These are phyloP conservation scores for Sceloporus tristichus DNA, from an alignment of 2,113 vertebrate species.

Conservation along the genomic window DNA sequence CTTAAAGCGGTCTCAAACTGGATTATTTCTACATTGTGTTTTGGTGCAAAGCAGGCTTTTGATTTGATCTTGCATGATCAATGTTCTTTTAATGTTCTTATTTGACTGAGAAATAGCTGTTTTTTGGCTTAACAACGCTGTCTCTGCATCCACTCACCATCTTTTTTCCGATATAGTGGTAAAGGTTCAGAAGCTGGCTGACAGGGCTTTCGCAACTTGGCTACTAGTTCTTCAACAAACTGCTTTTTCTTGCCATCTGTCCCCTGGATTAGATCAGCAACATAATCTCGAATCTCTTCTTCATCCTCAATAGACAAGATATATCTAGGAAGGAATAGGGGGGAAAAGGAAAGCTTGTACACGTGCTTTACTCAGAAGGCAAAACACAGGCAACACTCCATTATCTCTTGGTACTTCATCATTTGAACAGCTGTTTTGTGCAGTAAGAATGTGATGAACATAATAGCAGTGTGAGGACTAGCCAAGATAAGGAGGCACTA, in stretches of 20 bases:
- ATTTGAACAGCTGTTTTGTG: not conserved
- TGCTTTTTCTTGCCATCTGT: conserved; percentile 85
- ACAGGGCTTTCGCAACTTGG: conserved; percentile 81
- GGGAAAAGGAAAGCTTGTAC: fast-evolving
- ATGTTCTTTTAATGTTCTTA: not conserved
- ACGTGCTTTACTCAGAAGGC: not conserved
- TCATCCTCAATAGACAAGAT: conserved; percentile 89
- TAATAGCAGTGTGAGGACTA: not conserved
- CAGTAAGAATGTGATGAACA: not conserved
- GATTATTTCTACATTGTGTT: too few relatives aligned
- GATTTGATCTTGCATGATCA: not conserved
- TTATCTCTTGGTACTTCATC: not conserved
- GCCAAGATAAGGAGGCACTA: too few relatives aligned
- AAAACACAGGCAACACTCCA: not conserved
- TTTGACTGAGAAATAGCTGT: not conserved
- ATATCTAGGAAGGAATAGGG: conserved; percentile 79
- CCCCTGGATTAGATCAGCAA: conserved; percentile 92
- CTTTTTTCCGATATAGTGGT: conserved; percentile 69
- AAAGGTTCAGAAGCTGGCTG: conserved; percentile 68
- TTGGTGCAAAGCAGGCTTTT: too few relatives aligned
- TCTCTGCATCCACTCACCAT: conserved; percentile 68
- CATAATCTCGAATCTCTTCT: conserved; percentile 93
- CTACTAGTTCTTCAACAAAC: conserved; percentile 90
- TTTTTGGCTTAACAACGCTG: not conserved
- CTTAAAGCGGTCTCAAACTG: too few relatives aligned